Evolutionary conservation across 2,888 invertebrate species (phyloP).

Genomic region (Congeria kusceri): DNA sequence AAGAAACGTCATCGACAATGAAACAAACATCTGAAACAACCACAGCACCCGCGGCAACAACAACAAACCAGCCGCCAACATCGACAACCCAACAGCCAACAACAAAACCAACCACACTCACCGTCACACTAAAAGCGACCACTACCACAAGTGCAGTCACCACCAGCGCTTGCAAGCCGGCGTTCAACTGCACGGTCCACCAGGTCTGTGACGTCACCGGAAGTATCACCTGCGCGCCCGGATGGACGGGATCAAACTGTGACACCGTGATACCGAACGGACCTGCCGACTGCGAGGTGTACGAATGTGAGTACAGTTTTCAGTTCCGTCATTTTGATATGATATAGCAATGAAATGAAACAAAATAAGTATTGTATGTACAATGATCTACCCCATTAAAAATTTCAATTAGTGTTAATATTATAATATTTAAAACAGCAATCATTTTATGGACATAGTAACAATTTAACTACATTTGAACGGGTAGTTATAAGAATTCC

Average conservation of each 20-base stretch:
- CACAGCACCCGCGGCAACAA: conserved; percentile 1
- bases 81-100: neutral
- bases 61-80: neutral
- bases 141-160: conserved; percentile 18
- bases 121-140: neutral
- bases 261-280: conserved; percentile 34
- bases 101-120: neutral
- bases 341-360: too few relatives aligned
- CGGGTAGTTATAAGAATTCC: too few relatives aligned
- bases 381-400: too few relatives aligned
- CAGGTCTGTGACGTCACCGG: conserved; percentile 37
- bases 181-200: conserved; percentile 38
- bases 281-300: conserved; percentile 48
- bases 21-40: neutral
- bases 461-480: too few relatives aligned
- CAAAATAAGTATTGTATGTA: too few relatives aligned
- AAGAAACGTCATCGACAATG: neutral
- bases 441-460: too few relatives aligned
- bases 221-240: conserved; percentile 31
- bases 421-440: too few relatives aligned
- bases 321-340: too few relatives aligned
- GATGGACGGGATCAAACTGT: conserved; percentile 49
- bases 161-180: conserved; percentile 28
- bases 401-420: too few relatives aligned
- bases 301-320: conserved; percentile 41